These are phyloP conservation scores for Melospiza melodia DNA, from an alignment of 2,113 vertebrate genomes.

Conservation along the genomic window DNA sequence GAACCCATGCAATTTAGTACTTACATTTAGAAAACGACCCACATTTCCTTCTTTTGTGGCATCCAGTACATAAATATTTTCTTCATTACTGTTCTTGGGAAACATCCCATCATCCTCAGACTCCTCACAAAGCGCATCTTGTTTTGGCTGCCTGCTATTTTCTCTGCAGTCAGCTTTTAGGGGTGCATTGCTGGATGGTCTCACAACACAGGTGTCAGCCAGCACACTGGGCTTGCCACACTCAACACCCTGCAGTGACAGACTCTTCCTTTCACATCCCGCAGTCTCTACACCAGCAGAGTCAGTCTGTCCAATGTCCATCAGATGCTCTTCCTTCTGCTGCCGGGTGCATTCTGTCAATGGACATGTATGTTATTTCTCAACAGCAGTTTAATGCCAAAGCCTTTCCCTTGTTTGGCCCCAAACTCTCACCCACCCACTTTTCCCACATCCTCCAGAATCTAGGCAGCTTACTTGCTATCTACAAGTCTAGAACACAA, in stretches of 20 bases:
- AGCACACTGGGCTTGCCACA: neutral
- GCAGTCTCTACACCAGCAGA: neutral
- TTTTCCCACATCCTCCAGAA: neutral
- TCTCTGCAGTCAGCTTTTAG: neutral
- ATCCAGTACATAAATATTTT: slow-evolving; percentile 79
- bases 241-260: neutral
- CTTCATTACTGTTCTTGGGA: slow-evolving; percentile 2
- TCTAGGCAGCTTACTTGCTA: neutral
- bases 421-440: neutral
- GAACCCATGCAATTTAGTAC: slow-evolving; percentile 28
- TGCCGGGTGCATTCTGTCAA: slow-evolving; percentile 35
- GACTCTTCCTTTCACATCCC: slow-evolving; percentile 14
- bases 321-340: neutral
- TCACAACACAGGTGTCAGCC: neutral
- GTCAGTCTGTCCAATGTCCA: neutral
- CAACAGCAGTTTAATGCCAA: neutral
- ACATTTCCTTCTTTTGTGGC: slow-evolving; percentile 93
- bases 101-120: neutral
- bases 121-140: neutral
- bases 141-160: neutral
- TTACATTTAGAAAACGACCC: slow-evolving; percentile 91
- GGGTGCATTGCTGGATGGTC: neutral
- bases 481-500: neutral
- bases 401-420: neutral
- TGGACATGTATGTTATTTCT: neutral